These are phyloP conservation scores for Arctia plantaginis DNA, from an alignment of 2,888 invertebrate species.

Conservation along the genomic window DNA sequence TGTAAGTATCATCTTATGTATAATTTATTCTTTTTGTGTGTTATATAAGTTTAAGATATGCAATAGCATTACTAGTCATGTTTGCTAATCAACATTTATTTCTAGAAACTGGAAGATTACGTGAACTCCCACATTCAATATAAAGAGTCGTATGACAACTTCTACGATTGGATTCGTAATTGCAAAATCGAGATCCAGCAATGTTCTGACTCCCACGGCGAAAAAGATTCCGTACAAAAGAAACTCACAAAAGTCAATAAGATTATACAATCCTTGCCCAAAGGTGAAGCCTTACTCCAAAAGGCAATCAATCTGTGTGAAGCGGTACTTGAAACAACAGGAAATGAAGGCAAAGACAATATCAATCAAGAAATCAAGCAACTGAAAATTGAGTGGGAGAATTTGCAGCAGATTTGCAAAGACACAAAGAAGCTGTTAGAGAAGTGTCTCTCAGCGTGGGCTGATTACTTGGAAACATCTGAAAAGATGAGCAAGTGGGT, in stretches of 20 bases:
- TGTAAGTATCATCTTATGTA: conserved; percentile 72
- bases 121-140: conserved; percentile 95
- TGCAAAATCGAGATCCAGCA: conserved; percentile 93
- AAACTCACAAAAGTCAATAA: conserved; percentile 91
- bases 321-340: conserved; percentile 91
- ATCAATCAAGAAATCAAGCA: conserved; percentile 94
- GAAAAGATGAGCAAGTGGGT: conserved; percentile 92
- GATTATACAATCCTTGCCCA: conserved; percentile 89
- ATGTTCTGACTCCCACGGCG: conserved; percentile 95
- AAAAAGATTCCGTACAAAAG: conserved; percentile 91
- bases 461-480: conserved; percentile 91
- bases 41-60: background rate
- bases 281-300: conserved; percentile 90
- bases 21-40: background rate
- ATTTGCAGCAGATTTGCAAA: conserved; percentile 90
- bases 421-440: conserved; percentile 91
- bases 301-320: conserved; percentile 91
- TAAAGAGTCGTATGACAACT: conserved; percentile 92
- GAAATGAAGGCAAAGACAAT: conserved; percentile 93
- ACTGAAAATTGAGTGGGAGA: conserved; percentile 93
- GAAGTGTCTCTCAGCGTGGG: conserved; percentile 93
- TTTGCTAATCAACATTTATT: conserved; percentile 27
- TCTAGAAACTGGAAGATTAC: conserved; percentile 91
- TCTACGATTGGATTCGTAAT: conserved; percentile 94
- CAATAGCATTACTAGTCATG: background rate